Conservation (phyloP, 1,140 invertebrate species). For the Parapsyche elsis region DNA sequence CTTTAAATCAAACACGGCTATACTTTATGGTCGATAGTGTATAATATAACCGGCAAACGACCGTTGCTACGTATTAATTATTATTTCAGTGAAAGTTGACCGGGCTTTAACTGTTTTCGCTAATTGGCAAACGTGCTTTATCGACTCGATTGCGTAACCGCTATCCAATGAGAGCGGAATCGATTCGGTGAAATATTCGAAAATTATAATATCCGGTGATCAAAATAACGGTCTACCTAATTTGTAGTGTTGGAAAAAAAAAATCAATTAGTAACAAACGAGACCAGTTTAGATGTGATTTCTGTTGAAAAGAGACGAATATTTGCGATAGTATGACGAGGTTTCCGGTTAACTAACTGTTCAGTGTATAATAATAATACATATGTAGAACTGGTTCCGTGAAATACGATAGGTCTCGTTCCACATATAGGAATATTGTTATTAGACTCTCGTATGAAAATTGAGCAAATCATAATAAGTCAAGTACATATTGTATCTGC, state of each 20-base stretch:
- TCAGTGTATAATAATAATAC: background rate
- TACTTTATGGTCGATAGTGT: background rate
- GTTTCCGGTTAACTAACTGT: conserved; percentile 31
- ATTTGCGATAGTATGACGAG: background rate
- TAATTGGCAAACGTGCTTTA: background rate
- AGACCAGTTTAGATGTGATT: background rate
- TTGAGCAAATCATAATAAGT: background rate
- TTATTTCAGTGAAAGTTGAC: background rate
- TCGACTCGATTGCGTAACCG: too few relatives aligned
- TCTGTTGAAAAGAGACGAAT: background rate
- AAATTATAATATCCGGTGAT: conserved; percentile 1
- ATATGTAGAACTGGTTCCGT: conserved; percentile 17
- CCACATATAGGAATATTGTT: conserved; percentile 11
- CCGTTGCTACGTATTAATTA: too few relatives aligned
- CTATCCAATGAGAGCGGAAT: too few relatives aligned
- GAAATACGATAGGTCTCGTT: conserved; percentile 20
- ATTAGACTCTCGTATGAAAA: background rate
- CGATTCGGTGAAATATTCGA: background rate
- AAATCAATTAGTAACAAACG: background rate
- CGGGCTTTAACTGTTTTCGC: background rate
- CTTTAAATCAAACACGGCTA: conserved; percentile 12
- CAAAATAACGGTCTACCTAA: background rate
- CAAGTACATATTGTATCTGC: background rate
- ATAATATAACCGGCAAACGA: too few relatives aligned
- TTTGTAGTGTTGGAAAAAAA: background rate